Conservation (phyloP, 2,888 invertebrate species). For the Temnothorax unifasciatus region DNA sequence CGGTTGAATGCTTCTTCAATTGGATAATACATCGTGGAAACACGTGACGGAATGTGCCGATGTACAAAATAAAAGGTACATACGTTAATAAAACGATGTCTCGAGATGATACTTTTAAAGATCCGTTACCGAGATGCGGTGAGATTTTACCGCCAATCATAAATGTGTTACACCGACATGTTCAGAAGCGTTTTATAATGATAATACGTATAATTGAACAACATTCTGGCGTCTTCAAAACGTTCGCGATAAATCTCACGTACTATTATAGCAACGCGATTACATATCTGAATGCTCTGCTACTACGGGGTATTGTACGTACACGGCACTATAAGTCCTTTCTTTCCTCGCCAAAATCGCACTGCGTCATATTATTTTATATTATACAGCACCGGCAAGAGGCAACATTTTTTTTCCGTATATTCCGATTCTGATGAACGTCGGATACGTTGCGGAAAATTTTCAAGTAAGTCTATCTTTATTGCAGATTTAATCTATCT, state of each 20-base stretch:
- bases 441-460: background rate
- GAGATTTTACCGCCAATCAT: conserved; percentile 68
- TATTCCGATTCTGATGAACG: conserved; percentile 31
- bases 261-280: conserved; percentile 74
- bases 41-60: conserved; percentile 24
- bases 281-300: conserved; percentile 71
- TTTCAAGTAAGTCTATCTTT: background rate
- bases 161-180: conserved; percentile 62
- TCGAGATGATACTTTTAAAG: conserved; percentile 13
- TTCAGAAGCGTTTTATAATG: conserved; percentile 69
- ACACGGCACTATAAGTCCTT: conserved; percentile 61
- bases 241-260: conserved; percentile 79
- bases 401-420: conserved; percentile 15
- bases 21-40: conserved; percentile 1
- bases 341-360: conserved; percentile 10
- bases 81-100: background rate
- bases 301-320: conserved; percentile 71
- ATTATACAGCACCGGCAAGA: conserved; percentile 41
- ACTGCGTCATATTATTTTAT: conserved; percentile 22
- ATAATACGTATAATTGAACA: conserved; percentile 83
- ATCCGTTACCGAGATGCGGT: conserved; percentile 71
- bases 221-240: conserved; percentile 85
- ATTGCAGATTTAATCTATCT: background rate
- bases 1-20: background rate
- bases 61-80: background rate